A percentile compares a stretch with the other conserved stretches of the same genome.
Evolutionary conservation across 2,113 vertebrate genomes (phyloP).

Genomic region (Notarius lentiginosus): DNA sequence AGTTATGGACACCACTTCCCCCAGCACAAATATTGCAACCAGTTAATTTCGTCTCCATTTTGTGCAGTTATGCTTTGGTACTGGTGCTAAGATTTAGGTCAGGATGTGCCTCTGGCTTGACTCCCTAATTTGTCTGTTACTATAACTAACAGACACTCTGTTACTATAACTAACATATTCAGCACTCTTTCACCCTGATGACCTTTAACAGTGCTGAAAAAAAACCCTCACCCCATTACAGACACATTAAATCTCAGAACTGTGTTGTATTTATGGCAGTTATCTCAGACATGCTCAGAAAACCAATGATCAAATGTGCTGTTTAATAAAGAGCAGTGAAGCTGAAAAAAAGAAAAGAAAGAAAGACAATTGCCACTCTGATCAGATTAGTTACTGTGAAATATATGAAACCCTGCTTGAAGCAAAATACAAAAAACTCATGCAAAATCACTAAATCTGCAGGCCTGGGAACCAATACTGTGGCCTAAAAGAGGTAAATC

Average conservation of each 20-base stretch:
- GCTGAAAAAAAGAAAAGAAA: background rate
- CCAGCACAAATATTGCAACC: background rate
- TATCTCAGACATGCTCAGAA: background rate
- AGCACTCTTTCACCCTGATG: background rate
- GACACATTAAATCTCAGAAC: background rate
- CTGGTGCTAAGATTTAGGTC: background rate
- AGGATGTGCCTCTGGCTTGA: slow-evolving; percentile 2
- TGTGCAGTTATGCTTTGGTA: background rate
- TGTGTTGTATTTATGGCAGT: background rate
- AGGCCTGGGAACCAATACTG: background rate
- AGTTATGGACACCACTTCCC: background rate
- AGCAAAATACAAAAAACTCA: background rate
- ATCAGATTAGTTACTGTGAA: background rate
- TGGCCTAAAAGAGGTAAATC: background rate
- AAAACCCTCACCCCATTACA: background rate
- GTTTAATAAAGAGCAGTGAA: background rate
- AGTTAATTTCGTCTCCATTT: background rate
- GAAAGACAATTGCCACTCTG: background rate
- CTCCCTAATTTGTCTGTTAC: background rate
- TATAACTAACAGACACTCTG: background rate
- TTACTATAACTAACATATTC: background rate
- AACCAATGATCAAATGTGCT: background rate
- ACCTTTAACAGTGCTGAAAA: background rate
- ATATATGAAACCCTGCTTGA: background rate
- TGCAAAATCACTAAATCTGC: background rate